phyloP scores from a whole-genome alignment of 2,797 vertebrate species.

The Lepilemur septentrionalis region DNA sequence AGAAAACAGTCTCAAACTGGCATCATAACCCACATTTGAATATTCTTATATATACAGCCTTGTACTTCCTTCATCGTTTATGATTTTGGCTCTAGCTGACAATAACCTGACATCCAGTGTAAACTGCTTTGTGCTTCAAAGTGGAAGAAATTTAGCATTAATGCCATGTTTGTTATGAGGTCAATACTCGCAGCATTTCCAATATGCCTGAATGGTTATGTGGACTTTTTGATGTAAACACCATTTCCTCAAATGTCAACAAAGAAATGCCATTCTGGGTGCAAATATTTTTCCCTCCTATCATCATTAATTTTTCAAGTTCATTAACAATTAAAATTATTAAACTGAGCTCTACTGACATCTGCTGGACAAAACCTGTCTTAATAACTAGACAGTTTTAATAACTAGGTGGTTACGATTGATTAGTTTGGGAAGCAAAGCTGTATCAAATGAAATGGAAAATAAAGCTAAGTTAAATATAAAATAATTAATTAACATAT shows the following conservation, averaged over 20 bases:
- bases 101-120: background rate
- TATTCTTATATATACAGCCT: background rate
- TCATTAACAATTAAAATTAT: slow-evolving; percentile 48
- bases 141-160: background rate
- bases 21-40: background rate
- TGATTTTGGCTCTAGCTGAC: background rate
- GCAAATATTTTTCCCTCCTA: background rate
- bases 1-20: background rate
- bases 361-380: slow-evolving; percentile 78
- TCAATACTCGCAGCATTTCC: background rate
- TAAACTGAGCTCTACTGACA: slow-evolving; percentile 79
- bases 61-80: background rate
- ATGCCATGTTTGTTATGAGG: background rate
- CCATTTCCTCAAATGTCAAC: slow-evolving; percentile 36
- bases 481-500: background rate
- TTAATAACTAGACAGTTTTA: background rate
- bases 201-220: background rate
- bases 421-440: slow-evolving; percentile 1
- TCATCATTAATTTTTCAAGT: slow-evolving; percentile 35
- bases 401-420: background rate
- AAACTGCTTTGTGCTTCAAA: slow-evolving; percentile 14
- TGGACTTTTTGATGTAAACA: background rate
- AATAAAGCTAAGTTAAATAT: background rate
- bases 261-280: background rate
- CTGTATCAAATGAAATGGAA: background rate